A percentile compares a stretch with the other conserved stretches of the same genome.
Evolutionary conservation across 1,140 invertebrate species (phyloP).

Genomic region (Alviniconcha marisindica): DNA sequence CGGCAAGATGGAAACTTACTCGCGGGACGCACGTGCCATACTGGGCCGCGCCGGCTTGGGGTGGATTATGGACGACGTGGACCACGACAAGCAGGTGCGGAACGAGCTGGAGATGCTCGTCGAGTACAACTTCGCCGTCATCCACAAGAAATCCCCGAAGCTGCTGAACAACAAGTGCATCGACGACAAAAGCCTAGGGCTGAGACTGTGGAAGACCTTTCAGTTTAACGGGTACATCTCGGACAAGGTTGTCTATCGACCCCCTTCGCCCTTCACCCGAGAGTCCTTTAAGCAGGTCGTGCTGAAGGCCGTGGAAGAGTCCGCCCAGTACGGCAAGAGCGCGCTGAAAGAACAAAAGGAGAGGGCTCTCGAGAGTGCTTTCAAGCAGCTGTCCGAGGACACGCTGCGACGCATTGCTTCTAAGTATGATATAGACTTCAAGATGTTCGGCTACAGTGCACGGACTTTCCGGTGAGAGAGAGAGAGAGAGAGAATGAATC

Average conservation of each 20-base stretch:
- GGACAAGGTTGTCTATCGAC: neutral
- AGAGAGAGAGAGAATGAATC: slow-evolving; percentile 22
- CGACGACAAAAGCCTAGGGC: neutral
- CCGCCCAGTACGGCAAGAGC: no score
- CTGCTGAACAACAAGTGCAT: neutral
- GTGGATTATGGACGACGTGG: slow-evolving; percentile 24
- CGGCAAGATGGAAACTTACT: slow-evolving; percentile 28
- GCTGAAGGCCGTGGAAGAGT: neutral
- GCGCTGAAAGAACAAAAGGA: neutral
- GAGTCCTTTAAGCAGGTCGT: neutral
- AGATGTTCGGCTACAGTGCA: neutral
- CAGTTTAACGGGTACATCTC: slow-evolving; percentile 20
- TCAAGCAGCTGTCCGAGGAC: neutral
- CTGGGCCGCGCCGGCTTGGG: neutral
- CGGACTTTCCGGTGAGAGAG: neutral
- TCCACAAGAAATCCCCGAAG: neutral
- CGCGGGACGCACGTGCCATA: neutral
- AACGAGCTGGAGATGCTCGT: slow-evolving; percentile 26
- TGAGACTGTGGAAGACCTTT: slow-evolving; percentile 20
- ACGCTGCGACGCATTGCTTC: neutral
- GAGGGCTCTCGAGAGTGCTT: neutral
- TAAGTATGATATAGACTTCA: slow-evolving; percentile 12
- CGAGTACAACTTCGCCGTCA: slow-evolving; percentile 20
- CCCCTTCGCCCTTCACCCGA: neutral
- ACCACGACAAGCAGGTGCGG: neutral